Evolutionary conservation across 1,140 invertebrate genomes (phyloP), one percentile per base, ranked within the genome.

Genomic region (Cardiocondyla obscurior): DNA sequence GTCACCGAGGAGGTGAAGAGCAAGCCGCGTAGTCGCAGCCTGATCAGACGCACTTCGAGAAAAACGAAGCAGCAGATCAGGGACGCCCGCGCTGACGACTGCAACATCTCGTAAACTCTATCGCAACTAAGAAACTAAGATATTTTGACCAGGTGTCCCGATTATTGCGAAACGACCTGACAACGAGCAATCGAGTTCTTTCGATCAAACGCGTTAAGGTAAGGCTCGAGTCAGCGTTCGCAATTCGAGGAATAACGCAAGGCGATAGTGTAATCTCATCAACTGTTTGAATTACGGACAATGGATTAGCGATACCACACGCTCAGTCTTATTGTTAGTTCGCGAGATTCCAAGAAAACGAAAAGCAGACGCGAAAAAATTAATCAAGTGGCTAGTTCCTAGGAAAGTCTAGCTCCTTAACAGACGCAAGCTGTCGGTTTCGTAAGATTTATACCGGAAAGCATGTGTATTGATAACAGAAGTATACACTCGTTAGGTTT

Each of bases 31-130:
- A 96, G 96, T 89, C 95, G 97, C 69, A 97, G 96, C 82, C 95
- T 97, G 64, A 98, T 98, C 82, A 95, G 97, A 84, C 94, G 97
- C 58, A 96, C 96, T 49, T 97, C 96, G 85, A 95, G 97, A 83
- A 98, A 98, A 93, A 96, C 96, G 81, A 97, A 97, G 87, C 96
- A 97, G 91, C 96, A 97, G 93, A 96, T 97, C 76, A 94, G 96
- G 64, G 96, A 97, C 83, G 95, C 96, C 28, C 95, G 96, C 81
- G 90, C 94, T 1, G 96, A 97, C 65, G 96, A 97, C 87, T 97
- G 96, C 90, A 96, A 95, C 89, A 95, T 97, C 86, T 96, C 96
- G 70, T 97, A 96, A 96, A 91, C 67, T 16, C 12, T n/a, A n/a
- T 28, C 36, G 14, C 16, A 30, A 36, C 10, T 14, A 16, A 3